Evolutionary conservation across 2,797 vertebrate genomes (phyloP).

Genomic region (Adrianichthys oophorus): DNA sequence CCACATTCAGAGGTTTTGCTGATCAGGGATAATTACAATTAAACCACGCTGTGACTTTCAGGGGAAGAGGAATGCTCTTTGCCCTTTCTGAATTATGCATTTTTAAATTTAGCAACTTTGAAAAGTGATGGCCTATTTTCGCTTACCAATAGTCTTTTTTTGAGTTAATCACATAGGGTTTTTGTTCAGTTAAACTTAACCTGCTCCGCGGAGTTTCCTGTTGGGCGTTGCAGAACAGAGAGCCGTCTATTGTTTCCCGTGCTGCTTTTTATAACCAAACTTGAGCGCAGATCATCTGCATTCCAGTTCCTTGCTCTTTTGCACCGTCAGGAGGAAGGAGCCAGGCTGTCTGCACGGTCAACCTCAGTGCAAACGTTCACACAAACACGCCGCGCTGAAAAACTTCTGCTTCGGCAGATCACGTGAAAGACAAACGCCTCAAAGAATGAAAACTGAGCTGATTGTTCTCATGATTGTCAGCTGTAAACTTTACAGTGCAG

Average conservation of each 20-base stretch:
- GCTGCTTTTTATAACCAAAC: constrained; percentile 64
- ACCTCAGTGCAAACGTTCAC: constrained; percentile 26
- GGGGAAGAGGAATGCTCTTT: constrained; percentile 9
- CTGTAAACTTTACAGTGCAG: no score
- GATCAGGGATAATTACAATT: constrained; percentile 3
- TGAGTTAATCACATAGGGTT: neutral
- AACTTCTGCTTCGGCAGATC: constrained; percentile 21
- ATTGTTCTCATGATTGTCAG: constrained; percentile 1
- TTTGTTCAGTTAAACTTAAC: constrained; percentile 30
- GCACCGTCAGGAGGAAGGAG: constrained; percentile 67
- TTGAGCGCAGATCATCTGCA: constrained; percentile 38
- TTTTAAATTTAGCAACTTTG: constrained; percentile 8
- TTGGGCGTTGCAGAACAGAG: constrained; percentile 33
- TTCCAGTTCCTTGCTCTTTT: constrained; percentile 44
- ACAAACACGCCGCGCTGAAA: constrained; percentile 9
- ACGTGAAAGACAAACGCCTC: constrained; percentile 33
- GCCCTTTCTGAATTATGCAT: neutral
- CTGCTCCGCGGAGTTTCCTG: constrained; percentile 30
- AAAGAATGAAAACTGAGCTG: constrained; percentile 10
- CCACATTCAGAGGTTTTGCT: constrained; percentile 1
- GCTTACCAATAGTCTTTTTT: neutral
- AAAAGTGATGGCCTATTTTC: no score
- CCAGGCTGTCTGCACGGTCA: constrained; percentile 51
- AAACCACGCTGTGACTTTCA: neutral
- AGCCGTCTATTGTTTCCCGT: constrained; percentile 49